Base-by-base conservation (phyloP, 2,888 invertebrate genomes). In the Tipula lateralis region DNA sequence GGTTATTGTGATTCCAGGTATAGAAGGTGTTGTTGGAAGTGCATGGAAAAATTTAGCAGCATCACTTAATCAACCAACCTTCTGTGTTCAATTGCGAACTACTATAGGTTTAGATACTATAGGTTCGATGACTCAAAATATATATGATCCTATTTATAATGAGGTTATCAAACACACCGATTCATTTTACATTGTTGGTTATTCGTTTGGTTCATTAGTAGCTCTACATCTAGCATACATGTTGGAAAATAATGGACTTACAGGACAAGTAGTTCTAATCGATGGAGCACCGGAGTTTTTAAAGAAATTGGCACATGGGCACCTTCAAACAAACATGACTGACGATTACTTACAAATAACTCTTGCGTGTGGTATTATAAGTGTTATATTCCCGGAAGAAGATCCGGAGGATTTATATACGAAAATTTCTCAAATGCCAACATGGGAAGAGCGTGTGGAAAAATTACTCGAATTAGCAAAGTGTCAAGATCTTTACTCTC, bases 191-290 rank as follows among this genome's bases (percentile, higher is more conserved):
- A 88, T 99, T 0, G 92, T 95, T 13, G 98, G 96, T 1, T 98
- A 99, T 91, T 99, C 98, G 13, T 98, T 94, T 88, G 99, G 99
- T 82, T 91, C 94, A 0, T 89, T 95, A 29, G 91, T 97, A 24
- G 94, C 95, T 0, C 89, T 97, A 85, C 96, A 97, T 88, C 90
- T 98, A 85, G 95, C 94, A 3, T 90, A 93, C 7, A 91, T 92
- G 87, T 90, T 98, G 44, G 96, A 96, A 89, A 90, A 89, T 9
- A 36, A 0, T 36, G 36, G 88, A 13, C 6, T 6, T 9, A 9
- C 2, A 12, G 95, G 95, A 2, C 91, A 92, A 80, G 87, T 96
- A 1, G 91, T 95, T 87, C 92, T 96, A n/a, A 91, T 99, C 83
- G 98, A 98, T 88, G 97, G 97, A 12, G 92, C 95, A 0, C 96